Conservation (phyloP, 2,888 invertebrate species). For the Tinea semifulvella region DNA sequence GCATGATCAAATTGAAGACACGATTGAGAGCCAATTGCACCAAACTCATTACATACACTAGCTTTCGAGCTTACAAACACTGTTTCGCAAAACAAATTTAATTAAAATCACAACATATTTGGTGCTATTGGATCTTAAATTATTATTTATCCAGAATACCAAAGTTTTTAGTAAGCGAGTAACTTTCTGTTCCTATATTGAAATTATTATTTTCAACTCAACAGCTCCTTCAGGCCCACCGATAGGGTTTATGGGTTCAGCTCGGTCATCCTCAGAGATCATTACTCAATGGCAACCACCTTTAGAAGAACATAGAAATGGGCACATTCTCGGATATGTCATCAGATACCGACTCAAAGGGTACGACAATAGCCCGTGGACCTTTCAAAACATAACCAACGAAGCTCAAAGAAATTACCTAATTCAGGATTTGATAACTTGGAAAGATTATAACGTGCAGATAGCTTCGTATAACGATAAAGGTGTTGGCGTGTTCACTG, state of each 20-base stretch:
- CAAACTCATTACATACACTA: too few species aligned
- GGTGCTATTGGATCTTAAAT: constrained; percentile 2
- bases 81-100: too few species aligned
- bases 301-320: constrained; percentile 92
- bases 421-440: constrained; percentile 92
- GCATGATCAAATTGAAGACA: constrained; percentile 1
- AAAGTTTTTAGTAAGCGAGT: too few species aligned
- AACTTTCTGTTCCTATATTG: too few species aligned
- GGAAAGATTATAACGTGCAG: constrained; percentile 97
- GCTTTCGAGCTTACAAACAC: too few species aligned
- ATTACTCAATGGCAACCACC: constrained; percentile 98
- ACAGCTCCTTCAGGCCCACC: constrained; percentile 97
- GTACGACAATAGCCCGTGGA: constrained; percentile 94
- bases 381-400: constrained; percentile 89
- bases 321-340: constrained; percentile 92
- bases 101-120: too few species aligned
- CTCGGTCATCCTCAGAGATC: constrained; percentile 93
- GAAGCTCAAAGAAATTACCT: constrained; percentile 91
- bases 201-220: constrained; percentile 13
- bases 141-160: background rate
- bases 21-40: constrained; percentile 2
- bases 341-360: constrained; percentile 91
- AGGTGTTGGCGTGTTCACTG: constrained; percentile 93
- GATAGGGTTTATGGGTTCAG: constrained; percentile 92
- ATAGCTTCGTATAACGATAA: constrained; percentile 97